A percentile compares a stretch with the other conserved stretches of the same genome.
Conservation (phyloP, 1,140 invertebrate species). For the Coptotermes formosanus region DNA sequence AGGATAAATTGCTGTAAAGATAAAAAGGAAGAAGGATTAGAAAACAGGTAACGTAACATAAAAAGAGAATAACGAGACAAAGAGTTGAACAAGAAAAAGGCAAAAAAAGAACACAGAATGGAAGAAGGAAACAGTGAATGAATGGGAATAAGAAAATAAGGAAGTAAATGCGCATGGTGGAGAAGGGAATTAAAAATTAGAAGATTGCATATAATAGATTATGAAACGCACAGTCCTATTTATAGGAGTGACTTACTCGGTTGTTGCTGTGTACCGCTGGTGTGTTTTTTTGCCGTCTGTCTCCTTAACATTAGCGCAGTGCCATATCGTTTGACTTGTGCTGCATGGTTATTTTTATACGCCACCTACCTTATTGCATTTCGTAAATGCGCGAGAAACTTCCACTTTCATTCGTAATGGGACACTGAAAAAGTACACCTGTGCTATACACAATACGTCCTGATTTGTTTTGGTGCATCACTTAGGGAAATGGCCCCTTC, state of each 20-base stretch:
- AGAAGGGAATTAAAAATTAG: too few species aligned
- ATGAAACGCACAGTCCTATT: too few species aligned
- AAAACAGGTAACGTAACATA: too few species aligned
- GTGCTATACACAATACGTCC: background rate
- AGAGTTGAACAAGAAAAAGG: too few species aligned
- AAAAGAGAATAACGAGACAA: too few species aligned
- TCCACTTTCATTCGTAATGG: background rate
- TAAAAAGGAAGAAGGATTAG: too few species aligned
- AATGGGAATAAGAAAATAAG: too few species aligned
- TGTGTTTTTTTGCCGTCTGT: background rate
- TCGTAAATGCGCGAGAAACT: background rate
- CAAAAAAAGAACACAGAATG: too few species aligned
- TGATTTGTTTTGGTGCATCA: constrained; percentile 7
- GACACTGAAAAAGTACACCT: background rate
- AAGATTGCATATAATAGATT: too few species aligned
- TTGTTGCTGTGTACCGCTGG: background rate
- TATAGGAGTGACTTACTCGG: background rate
- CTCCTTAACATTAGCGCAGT: background rate
- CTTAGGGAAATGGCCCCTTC: background rate
- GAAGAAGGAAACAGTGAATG: too few species aligned
- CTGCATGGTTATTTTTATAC: background rate
- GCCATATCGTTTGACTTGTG: background rate
- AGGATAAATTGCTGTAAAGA: too few species aligned
- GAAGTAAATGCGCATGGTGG: too few species aligned
- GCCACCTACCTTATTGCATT: background rate